Evolutionary conservation across 2,113 vertebrate genomes (phyloP).

Genomic region (Psilopsiagon aurifrons): DNA sequence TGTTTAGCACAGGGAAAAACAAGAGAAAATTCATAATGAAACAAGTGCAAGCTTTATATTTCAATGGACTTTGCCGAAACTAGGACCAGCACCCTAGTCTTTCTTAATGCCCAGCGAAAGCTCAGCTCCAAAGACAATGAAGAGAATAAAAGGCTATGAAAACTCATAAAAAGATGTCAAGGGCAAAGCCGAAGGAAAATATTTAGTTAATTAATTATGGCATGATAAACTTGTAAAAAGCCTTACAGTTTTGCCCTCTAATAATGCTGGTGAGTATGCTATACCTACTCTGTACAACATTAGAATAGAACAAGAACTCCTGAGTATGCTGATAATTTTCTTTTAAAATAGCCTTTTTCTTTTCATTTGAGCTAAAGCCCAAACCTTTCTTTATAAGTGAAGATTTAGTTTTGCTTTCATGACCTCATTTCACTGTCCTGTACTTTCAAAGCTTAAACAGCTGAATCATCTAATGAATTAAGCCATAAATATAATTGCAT

Average conservation of each 20-base stretch:
- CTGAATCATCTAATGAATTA: background rate
- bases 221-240: background rate
- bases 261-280: background rate
- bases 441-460: background rate
- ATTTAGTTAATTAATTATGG: background rate
- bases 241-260: background rate
- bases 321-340: background rate
- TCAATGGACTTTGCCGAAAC: conserved; percentile 1
- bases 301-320: background rate
- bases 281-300: background rate
- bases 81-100: background rate
- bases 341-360: background rate
- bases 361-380: background rate
- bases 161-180: background rate
- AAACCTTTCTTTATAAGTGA: background rate
- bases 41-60: conserved; percentile 7
- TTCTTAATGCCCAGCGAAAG: background rate
- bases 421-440: background rate
- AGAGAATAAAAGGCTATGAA: background rate
- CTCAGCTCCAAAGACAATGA: background rate
- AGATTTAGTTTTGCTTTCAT: background rate
- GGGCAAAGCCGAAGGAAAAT: background rate
- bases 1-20: conserved; percentile 7
- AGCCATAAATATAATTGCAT: background rate
- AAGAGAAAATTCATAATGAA: conserved; percentile 24